Evolutionary conservation across 2,888 invertebrate species (phyloP).

Genomic region (Ethmia dodecea): DNA sequence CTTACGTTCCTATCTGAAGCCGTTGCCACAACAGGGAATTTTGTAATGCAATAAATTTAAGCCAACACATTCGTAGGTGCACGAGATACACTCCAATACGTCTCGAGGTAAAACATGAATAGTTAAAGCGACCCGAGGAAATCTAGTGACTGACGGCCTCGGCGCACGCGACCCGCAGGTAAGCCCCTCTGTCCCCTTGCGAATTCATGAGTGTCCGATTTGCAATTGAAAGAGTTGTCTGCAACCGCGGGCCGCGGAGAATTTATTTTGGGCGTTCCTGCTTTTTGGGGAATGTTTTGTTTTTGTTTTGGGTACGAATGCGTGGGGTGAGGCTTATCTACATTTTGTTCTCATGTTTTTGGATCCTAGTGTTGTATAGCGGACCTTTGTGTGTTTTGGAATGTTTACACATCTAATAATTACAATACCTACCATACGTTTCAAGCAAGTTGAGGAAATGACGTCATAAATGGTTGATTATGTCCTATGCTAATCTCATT

Average conservation of each 20-base stretch:
- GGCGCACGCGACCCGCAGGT: conserved; percentile 15
- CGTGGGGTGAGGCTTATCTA: too few relatives aligned
- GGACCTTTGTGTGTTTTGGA: too few relatives aligned
- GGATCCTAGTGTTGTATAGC: too few relatives aligned
- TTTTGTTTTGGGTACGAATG: background rate
- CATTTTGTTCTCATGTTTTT: too few relatives aligned
- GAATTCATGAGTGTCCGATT: conserved; percentile 25
- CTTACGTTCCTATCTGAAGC: background rate
- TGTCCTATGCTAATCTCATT: too few relatives aligned
- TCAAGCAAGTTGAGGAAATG: too few relatives aligned
- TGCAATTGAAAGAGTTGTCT: conserved; percentile 26
- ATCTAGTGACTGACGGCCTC: conserved; percentile 21
- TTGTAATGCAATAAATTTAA: conserved; percentile 7
- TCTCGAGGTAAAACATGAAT: conserved; percentile 23
- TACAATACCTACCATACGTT: too few relatives aligned
- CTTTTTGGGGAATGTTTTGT: background rate
- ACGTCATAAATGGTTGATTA: too few relatives aligned
- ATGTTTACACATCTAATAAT: too few relatives aligned
- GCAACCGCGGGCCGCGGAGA: conserved; percentile 8
- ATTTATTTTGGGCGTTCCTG: conserved; percentile 5
- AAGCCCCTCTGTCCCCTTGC: conserved; percentile 8
- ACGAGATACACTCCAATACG: conserved; percentile 19
- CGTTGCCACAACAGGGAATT: background rate
- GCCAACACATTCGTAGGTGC: conserved; percentile 16
- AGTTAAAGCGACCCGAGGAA: conserved; percentile 21